Evolutionary conservation across 2,797 vertebrate species (phyloP).

Genomic region (Lagocephalus sceleratus): DNA sequence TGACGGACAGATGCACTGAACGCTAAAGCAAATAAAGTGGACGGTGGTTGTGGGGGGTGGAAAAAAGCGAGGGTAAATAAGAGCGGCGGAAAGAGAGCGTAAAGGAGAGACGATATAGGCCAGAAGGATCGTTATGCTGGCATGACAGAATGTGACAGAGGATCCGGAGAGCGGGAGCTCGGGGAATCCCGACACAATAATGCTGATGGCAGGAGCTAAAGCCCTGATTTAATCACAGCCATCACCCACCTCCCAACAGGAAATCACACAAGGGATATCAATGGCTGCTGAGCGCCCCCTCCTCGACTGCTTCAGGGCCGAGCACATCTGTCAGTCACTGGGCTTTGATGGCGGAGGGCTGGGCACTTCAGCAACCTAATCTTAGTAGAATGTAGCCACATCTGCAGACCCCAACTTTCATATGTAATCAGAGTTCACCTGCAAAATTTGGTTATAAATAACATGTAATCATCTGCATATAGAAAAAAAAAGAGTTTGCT

Average conservation of each 20-base stretch:
- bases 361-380: slow-evolving; percentile 15
- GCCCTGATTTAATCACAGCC: slow-evolving; percentile 79
- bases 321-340: slow-evolving; percentile 60
- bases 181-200: slow-evolving; percentile 82
- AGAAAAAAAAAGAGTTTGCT: neutral
- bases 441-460: slow-evolving; percentile 1
- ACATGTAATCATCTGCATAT: no score
- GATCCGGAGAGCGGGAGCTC: slow-evolving; percentile 73
- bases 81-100: slow-evolving; percentile 20
- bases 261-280: slow-evolving; percentile 73
- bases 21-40: slow-evolving; percentile 53
- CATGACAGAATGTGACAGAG: slow-evolving; percentile 81
- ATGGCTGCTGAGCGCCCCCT: slow-evolving; percentile 61
- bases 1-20: slow-evolving; percentile 45
- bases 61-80: slow-evolving; percentile 22
- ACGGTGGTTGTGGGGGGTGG: slow-evolving; percentile 25
- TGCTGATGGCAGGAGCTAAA: slow-evolving; percentile 73
- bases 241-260: slow-evolving; percentile 79
- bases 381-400: neutral
- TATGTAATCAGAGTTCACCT: neutral
- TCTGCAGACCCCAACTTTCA: slow-evolving; percentile 2
- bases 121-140: slow-evolving; percentile 50
- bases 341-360: slow-evolving; percentile 32
- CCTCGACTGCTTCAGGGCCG: slow-evolving; percentile 3
- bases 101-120: slow-evolving; percentile 2